Evolutionary conservation across 2,797 vertebrate species (phyloP).

Genomic region (Cuniculus paca): DNA sequence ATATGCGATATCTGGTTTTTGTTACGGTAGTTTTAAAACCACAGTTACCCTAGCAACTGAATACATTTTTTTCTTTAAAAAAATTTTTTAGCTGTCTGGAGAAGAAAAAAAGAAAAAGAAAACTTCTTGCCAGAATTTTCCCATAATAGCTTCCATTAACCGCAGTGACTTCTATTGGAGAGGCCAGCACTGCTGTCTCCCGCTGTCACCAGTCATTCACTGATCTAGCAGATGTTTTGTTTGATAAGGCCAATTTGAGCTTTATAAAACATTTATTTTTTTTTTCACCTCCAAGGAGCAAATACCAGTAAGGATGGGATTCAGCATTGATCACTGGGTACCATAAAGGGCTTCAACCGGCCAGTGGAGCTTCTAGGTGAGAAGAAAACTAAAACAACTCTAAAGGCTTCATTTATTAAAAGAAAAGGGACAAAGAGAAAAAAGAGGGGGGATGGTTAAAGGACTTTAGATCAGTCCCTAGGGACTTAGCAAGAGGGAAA

Average conservation of each 20-base stretch:
- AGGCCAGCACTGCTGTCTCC: slow-evolving; percentile 85
- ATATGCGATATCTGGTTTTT: slow-evolving; percentile 86
- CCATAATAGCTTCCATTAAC: slow-evolving; percentile 89
- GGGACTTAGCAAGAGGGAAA: slow-evolving; percentile 45
- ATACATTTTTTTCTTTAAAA: slow-evolving; percentile 84
- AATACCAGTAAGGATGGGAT: slow-evolving; percentile 82
- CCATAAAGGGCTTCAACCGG: slow-evolving; percentile 58
- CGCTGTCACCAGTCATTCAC: slow-evolving; percentile 88
- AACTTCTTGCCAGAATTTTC: slow-evolving; percentile 88
- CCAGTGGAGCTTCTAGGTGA: slow-evolving; percentile 62
- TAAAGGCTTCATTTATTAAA: slow-evolving; percentile 67
- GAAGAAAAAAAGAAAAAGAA: slow-evolving; percentile 64
- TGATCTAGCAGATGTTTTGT: slow-evolving; percentile 87
- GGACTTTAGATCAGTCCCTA: slow-evolving; percentile 48
- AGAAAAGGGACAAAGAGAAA: not conserved
- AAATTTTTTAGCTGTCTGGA: slow-evolving; percentile 82
- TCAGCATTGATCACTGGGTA: slow-evolving; percentile 65
- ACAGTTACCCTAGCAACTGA: slow-evolving; percentile 89
- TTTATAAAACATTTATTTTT: slow-evolving; percentile 84
- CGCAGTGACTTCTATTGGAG: slow-evolving; percentile 86
- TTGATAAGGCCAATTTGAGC: slow-evolving; percentile 87
- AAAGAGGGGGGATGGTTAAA: slow-evolving; percentile 27
- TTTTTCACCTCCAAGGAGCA: slow-evolving; percentile 79
- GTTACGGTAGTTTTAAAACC: slow-evolving; percentile 87
- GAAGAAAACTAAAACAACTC: slow-evolving; percentile 66